Base-by-base conservation (phyloP, 2,797 vertebrate genomes). In the Agapornis canus region DNA sequence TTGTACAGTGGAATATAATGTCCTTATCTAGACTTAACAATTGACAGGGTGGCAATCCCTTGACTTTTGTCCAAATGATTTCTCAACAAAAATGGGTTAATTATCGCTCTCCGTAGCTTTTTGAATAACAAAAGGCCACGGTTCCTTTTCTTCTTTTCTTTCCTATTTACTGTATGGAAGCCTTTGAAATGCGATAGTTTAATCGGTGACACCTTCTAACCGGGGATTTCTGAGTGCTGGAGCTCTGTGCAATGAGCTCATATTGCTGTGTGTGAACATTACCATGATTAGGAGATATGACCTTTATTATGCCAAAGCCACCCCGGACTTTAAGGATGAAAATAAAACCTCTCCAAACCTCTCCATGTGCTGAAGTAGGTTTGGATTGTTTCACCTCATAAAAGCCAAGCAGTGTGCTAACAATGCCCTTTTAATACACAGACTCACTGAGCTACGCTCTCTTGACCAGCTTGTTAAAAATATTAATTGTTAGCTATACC, bases 41-140 rank as follows among this genome's bases (percentile, higher is more conserved):
- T 98, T 98, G 98, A 98, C 97, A 98, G 98, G 98, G 98, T 98
- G 97, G 98, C 98, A 98, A 97, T 98, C 97, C 97, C 97, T 98
- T 98, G 98, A 98, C 98, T 98, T 98, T 98, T 98, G 98, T 98
- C 97, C 98, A 98, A 98, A 97, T 97, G 98, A 98, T 98, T 98
- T 98, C 98, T 98, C 97, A 96, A 98, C 97, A 98, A 98, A 98
- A 99, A 99, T 99, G 98, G 98, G 98, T 98, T 98, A 98, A 99
- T 99, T 99, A 98, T 98, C 98, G 97, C 98, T 98, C 98, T 98
- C 98, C 98, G 97, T 98, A 98, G 98, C 98, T 98, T 98, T 98
- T 98, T 98, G 98, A 94, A 98, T 98, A 98, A 99, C 98, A 99
- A 99, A 99, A 98, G 98, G 97, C 98, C 98, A 98, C 98, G 98